Evolutionary conservation across 2,888 invertebrate genomes (phyloP).

Genomic region (Leptinotarsa haldemani): DNA sequence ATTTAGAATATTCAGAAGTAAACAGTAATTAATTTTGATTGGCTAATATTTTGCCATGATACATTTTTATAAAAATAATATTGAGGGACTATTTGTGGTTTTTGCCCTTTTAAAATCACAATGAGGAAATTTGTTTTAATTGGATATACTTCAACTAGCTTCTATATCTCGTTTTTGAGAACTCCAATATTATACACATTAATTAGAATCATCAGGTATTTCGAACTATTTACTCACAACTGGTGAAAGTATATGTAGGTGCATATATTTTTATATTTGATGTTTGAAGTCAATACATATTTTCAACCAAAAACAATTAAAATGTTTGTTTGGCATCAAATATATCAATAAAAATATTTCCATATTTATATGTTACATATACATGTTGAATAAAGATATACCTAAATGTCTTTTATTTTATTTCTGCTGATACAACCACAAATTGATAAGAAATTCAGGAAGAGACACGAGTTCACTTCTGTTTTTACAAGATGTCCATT

Average conservation of each 20-base stretch:
- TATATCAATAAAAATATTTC: conserved; percentile 30
- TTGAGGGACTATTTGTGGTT: not conserved
- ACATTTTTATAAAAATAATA: no score
- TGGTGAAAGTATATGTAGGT: conserved; percentile 16
- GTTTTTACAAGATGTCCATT: no score
- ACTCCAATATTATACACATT: not conserved
- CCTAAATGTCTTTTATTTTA: not conserved
- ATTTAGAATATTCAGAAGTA: no score
- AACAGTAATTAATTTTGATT: no score
- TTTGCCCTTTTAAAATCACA: not conserved
- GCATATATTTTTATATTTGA: conserved; percentile 36
- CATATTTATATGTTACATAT: conserved; percentile 33
- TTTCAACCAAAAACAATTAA: conserved; percentile 13
- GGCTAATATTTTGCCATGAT: no score
- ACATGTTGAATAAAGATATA: conserved; percentile 33
- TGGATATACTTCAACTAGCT: not conserved
- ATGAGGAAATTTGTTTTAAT: no score
- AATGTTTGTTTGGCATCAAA: conserved; percentile 32
- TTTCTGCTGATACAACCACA: not conserved
- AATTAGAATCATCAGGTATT: not conserved
- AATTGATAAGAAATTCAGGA: no score
- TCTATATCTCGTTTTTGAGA: not conserved
- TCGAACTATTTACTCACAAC: not conserved
- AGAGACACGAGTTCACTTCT: no score
- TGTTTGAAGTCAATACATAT: conserved; percentile 12